Evolutionary conservation across 2,113 vertebrate genomes (phyloP).

Genomic region (Cnemophilus loriae): DNA sequence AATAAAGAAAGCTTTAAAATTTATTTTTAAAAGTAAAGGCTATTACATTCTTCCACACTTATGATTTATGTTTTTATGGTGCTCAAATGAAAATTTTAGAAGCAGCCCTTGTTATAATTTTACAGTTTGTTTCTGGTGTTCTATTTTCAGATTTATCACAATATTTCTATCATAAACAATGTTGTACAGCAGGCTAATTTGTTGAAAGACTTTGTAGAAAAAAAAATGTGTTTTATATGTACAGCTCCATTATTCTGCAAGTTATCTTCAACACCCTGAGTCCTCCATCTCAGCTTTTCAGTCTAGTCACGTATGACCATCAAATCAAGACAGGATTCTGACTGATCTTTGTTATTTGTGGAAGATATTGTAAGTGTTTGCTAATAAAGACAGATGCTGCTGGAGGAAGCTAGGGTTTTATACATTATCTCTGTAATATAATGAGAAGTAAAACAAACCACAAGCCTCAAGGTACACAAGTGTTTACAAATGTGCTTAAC

Average conservation of each 20-base stretch:
- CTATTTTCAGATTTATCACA: background rate
- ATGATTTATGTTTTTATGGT: background rate
- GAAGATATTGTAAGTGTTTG: background rate
- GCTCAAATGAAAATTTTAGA: background rate
- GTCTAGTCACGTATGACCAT: background rate
- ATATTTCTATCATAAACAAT: background rate
- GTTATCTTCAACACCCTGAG: background rate
- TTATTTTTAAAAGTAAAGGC: background rate
- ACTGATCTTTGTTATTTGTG: background rate
- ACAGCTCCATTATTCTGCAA: background rate
- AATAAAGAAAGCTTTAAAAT: background rate
- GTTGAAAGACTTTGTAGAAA: background rate
- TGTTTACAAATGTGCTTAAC: constrained; percentile 45
- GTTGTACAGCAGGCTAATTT: background rate
- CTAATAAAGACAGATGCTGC: constrained; percentile 6
- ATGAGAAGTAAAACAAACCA: constrained; percentile 31
- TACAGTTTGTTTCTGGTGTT: background rate
- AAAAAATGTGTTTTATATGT: background rate
- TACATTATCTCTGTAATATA: background rate
- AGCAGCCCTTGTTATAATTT: background rate
- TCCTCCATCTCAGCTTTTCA: background rate
- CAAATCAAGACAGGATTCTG: background rate
- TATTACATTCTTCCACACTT: background rate
- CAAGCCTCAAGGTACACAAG: constrained; percentile 25
- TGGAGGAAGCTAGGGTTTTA: background rate